These are phyloP conservation scores for Toxotes chatareus DNA, from an alignment of 2,113 vertebrate species.

Conservation along the genomic window DNA sequence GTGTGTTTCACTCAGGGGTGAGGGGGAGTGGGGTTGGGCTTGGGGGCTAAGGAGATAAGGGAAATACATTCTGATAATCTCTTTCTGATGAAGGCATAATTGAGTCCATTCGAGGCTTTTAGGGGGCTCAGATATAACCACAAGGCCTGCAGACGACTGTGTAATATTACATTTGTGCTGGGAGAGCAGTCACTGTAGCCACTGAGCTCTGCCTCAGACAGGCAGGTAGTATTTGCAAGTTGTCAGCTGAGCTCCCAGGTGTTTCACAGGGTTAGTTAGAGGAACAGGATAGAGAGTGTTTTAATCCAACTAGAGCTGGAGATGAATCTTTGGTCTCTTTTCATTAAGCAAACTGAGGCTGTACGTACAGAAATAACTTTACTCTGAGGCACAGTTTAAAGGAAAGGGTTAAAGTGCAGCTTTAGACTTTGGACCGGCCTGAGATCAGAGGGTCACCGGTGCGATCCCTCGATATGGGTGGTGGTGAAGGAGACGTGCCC, in stretches of 20 bases:
- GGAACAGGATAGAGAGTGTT: background rate
- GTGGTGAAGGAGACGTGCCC: too few relatives aligned
- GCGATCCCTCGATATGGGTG: too few relatives aligned
- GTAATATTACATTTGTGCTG: slow-evolving; percentile 55
- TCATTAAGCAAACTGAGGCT: too few relatives aligned
- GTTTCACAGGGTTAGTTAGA: background rate
- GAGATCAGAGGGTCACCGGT: too few relatives aligned
- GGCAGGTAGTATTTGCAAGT: slow-evolving; percentile 32
- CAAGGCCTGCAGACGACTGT: slow-evolving; percentile 29
- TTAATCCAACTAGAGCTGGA: background rate
- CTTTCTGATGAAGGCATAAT: slow-evolving; percentile 61
- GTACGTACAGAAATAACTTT: too few relatives aligned
- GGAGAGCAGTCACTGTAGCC: slow-evolving; percentile 17
- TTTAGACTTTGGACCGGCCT: too few relatives aligned
- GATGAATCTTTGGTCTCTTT: background rate
- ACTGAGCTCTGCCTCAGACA: slow-evolving; percentile 15
- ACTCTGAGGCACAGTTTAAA: too few relatives aligned
- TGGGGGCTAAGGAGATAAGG: slow-evolving; percentile 27
- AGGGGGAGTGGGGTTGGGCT: background rate
- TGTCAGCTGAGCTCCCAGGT: background rate
- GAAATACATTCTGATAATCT: slow-evolving; percentile 49
- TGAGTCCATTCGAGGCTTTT: slow-evolving; percentile 65
- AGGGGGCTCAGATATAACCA: slow-evolving; percentile 31
- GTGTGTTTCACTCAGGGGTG: slow-evolving; percentile 10
- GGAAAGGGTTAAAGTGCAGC: too few relatives aligned